Conservation (phyloP, 1,140 invertebrate species). For the Carcinoscorpius rotundicauda region DNA sequence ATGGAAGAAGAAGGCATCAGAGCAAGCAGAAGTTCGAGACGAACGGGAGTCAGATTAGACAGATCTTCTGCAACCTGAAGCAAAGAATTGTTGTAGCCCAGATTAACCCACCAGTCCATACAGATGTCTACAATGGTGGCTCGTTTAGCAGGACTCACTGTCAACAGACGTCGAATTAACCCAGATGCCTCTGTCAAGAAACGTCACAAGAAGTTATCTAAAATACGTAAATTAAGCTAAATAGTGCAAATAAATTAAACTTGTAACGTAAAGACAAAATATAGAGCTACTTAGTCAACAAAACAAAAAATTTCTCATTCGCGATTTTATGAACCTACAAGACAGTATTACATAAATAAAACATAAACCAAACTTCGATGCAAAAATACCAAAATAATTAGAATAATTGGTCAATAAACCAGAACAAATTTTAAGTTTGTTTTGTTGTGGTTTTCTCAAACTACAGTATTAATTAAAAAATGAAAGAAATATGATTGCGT, state of each 20-base stretch:
- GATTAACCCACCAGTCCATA: conserved; percentile 81
- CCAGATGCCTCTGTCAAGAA: conserved; percentile 62
- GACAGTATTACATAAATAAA: too few species aligned
- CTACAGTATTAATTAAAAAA: too few species aligned
- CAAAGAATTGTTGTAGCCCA: conserved; percentile 66
- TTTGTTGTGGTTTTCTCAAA: too few species aligned
- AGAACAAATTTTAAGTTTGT: too few species aligned
- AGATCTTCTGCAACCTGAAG: conserved; percentile 70
- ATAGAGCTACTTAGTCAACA: too few species aligned
- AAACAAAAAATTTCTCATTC: too few species aligned
- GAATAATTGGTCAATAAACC: too few species aligned
- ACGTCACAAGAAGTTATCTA: background rate
- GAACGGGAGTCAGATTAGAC: conserved; percentile 73
- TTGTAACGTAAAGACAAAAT: background rate
- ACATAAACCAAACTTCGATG: too few species aligned
- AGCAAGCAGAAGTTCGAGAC: conserved; percentile 60
- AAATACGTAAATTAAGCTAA: background rate
- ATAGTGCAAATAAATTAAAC: background rate
- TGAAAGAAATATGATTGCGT: too few species aligned
- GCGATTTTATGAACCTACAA: too few species aligned
- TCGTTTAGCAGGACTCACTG: conserved; percentile 73
- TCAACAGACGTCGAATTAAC: conserved; percentile 85
- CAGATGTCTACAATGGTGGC: conserved; percentile 89
- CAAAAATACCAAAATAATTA: too few species aligned
- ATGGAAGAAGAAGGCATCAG: conserved; percentile 20